Evolutionary conservation across 2,888 invertebrate genomes (phyloP), one percentile per base, ranked within the genome.

Genomic region (Xylophagus ater): DNA sequence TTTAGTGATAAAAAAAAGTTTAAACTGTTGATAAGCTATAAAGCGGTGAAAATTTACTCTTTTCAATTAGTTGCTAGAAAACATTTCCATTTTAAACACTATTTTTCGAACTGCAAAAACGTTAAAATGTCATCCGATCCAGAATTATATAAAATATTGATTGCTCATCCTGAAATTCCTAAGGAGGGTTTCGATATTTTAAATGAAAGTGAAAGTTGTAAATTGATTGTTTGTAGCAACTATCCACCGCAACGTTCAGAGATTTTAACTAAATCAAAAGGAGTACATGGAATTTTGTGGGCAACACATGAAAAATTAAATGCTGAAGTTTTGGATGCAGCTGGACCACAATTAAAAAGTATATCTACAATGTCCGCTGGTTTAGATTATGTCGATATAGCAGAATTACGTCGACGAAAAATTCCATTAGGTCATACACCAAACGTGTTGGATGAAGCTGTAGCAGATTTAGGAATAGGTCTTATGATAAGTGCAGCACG

Each of bases 351-450:
- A 34, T 58, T 88, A 39, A 81, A 79, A 65, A 75, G 76, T 0
- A 68, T 89, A 3, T 73, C 76, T 0, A 77, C 85, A 0, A 79
- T 83, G 76, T 81, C 86, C 1, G 84, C 84, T 2, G 89, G 89
- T 3, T 71, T 74, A 43, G 84, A 89, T 55, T 82, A 88, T 49
- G 71, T 89, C 25, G 82, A 87, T 53, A 47, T 80, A 1, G 60
- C 65, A 0, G 82, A 74, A 52, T 65, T 86, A 34, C 74, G 73
- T 55, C 67, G 65, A 41, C 69, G 76, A 17, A 74, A 75, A 1
- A 74, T 90, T 32, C 67, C 68, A 32, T 66, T 88, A 1, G 85
- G 84, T 1, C 76, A 81, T 51, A 82, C 85, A 0, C 83, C 84
- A 0, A 66, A 70, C 29, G 81, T 83, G 0, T 58, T 84, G 8